Base-by-base conservation (phyloP, 2,888 invertebrate species). In the Rugalucina vietnamica region DNA sequence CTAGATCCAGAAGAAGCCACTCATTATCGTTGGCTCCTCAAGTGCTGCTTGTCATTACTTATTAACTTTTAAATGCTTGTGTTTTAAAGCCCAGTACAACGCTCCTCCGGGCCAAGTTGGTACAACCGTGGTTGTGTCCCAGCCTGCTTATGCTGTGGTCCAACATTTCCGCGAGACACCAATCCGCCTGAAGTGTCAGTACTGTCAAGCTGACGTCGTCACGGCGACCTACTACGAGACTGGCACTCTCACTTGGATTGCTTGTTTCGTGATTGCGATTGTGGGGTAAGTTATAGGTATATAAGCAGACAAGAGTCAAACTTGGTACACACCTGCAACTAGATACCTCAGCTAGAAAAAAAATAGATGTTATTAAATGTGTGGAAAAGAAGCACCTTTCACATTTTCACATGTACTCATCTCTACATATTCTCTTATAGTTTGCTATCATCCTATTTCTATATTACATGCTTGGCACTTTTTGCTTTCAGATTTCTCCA, bases 221-320 rank as follows among this genome's bases (percentile, higher is more conserved):
- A 92, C 93, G 5, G 85, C 88, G 39, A 91, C 88, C 1, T 49
- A 77, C 70, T 92, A 89, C 57, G 92, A 92, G 84, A 89, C 89
- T 29, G 93, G 93, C 0, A 91, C 90, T 39, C 88, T 93, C 36
- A 91, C 92, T 34, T 93, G 92, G 92, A 86, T 93, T 21, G 86
- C 91, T 21, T 92, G 91, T 75, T 86, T 90, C 43, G 82, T 92
- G 36, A 81, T 93, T 69, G 90, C 88, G 73, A 82, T 92, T 76
- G 81, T 93, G 81, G 93, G 92, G 93, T 93, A 88, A 87, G 91
- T 90, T 60, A 60, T 60, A 27, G 60, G 60, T 60, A 60, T 60
- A 60, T 24, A 24, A 60, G 24, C n/a, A n/a, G 29, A 24, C 60
- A 60, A 60, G 60, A 60, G 60, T 60, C 60, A 60, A 60, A 60